Evolutionary conservation across 2,888 invertebrate genomes (phyloP), one percentile per base, ranked within the genome.

Genomic region (Sminthurides aquaticus): DNA sequence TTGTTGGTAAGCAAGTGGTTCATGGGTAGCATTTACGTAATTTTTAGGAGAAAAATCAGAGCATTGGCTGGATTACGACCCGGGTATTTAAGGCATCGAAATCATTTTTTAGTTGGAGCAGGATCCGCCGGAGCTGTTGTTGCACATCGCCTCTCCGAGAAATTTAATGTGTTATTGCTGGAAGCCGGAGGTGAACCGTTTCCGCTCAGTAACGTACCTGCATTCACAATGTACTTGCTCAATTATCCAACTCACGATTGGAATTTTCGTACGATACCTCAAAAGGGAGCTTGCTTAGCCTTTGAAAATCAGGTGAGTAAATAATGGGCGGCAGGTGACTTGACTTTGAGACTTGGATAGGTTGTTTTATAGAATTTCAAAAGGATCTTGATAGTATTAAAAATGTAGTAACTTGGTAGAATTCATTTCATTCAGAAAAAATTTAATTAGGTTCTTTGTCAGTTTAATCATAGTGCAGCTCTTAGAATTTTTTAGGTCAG

Each of bases 261-360:
- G 62, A 62, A 56, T 55, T 48, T 56, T 43, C 11, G 15, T 24
- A 70, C 70, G 15, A 66, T 66, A 28, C 66, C 57, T 34, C 72
- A 72, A 57, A 66, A 55, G 22, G 65, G 55, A 34, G 66, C 69
- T 49, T 69, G 72, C 49, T 49, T 66, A 15, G 64, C 65, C 2
- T 57, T 65, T 25, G 62, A 61, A 34, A 60, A 72, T 49, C 65
- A 68, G 59, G 72, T 70, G 64, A 49, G 52, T n/a, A 27, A 15
- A 63, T 28, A 29, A 34, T 43, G 43, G 8, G 43, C 15, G 15
- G 15, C 8, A 11, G 15, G 8, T 43, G 15, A 11, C 15, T 43
- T 15, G 43, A 11, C 43, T 11, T 43, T 43, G 11, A 15, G 8
- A 18, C 43, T 15, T 43, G 11, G 8, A 43, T 43, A 11, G 18